Evolutionary conservation across 2,797 vertebrate species (phyloP).

Genomic region (Hemibagrus guttatus): DNA sequence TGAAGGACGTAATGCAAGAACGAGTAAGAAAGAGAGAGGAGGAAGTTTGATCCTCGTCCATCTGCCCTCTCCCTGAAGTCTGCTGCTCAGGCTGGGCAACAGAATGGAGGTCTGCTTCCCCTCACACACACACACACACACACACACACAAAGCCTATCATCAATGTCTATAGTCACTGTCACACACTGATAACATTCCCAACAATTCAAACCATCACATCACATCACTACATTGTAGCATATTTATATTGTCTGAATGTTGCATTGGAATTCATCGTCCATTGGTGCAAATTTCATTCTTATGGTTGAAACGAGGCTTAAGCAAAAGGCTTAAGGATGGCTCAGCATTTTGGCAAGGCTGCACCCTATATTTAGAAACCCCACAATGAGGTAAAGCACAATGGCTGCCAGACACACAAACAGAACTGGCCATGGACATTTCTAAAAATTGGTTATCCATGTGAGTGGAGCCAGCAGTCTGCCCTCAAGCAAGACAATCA

Average conservation of each 20-base stretch:
- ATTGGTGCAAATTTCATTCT: constrained; percentile 38
- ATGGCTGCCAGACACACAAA: constrained; percentile 41
- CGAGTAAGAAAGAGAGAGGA: constrained; percentile 55
- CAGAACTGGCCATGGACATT: constrained; percentile 26
- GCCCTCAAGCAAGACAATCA: constrained; percentile 29
- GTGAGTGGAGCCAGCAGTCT: constrained; percentile 16
- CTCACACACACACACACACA: background rate
- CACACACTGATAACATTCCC: constrained; percentile 8
- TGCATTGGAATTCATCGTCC: constrained; percentile 26
- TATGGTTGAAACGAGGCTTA: constrained; percentile 45
- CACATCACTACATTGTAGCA: constrained; percentile 29
- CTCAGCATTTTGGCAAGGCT: constrained; percentile 37
- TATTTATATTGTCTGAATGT: constrained; percentile 24
- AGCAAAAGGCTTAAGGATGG: constrained; percentile 24
- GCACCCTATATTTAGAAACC: constrained; percentile 35
- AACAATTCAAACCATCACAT: constrained; percentile 7
- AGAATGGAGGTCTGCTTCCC: constrained; percentile 55
- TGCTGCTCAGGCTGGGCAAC: constrained; percentile 57
- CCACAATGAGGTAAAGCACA: constrained; percentile 35
- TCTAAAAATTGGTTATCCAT: constrained; percentile 30
- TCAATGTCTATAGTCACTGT: constrained; percentile 21
- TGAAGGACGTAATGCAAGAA: constrained; percentile 40
- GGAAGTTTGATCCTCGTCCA: constrained; percentile 70
- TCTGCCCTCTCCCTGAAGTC: constrained; percentile 68
- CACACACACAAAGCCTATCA: constrained; percentile 3